A percentile compares a stretch with the other conserved stretches of the same genome.
phyloP scores from a whole-genome alignment of 2,797 vertebrate genomes.

The Molothrus aeneus region DNA sequence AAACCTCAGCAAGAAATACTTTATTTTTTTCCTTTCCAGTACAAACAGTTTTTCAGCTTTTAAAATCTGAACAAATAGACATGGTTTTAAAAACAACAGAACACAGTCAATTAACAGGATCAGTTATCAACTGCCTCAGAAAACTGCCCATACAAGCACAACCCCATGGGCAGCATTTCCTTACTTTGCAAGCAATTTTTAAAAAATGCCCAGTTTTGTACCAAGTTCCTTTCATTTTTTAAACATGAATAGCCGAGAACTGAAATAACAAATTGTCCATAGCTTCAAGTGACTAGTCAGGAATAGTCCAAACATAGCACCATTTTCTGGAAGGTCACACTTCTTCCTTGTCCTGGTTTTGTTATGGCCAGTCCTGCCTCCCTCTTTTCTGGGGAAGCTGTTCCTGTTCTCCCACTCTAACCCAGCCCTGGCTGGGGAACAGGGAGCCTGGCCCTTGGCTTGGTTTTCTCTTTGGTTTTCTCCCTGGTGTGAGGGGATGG shows the following conservation, averaged over 20 bases:
- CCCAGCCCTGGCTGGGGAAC: neutral
- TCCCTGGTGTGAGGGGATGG: neutral
- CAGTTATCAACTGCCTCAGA: neutral
- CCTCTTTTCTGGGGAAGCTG: neutral
- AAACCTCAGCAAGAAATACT: conserved; percentile 41
- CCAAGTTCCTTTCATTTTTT: conserved; percentile 5
- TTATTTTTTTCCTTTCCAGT: conserved; percentile 34
- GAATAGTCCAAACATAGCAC: conserved; percentile 50
- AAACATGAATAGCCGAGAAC: conserved; percentile 36
- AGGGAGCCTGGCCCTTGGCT: neutral
- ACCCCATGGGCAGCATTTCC: fast-evolving
- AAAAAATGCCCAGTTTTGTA: conserved; percentile 20
- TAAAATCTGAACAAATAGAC: conserved; percentile 50
- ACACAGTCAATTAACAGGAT: neutral
- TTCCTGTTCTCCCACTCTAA: neutral
- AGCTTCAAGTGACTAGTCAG: conserved; percentile 52
- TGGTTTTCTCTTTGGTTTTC: conserved; percentile 42
- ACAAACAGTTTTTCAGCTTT: conserved; percentile 46
- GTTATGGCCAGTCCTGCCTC: neutral
- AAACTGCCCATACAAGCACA: neutral
- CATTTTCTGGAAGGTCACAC: neutral
- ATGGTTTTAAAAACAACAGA: conserved; percentile 22
- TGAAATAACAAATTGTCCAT: neutral
- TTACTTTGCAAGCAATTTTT: neutral
- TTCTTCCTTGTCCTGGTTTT: neutral